Percentiles rank a stretch among this genome's conserved stretches.
Evolutionary conservation across 2,113 vertebrate species (phyloP).

Genomic region (Tetrax tetrax): DNA sequence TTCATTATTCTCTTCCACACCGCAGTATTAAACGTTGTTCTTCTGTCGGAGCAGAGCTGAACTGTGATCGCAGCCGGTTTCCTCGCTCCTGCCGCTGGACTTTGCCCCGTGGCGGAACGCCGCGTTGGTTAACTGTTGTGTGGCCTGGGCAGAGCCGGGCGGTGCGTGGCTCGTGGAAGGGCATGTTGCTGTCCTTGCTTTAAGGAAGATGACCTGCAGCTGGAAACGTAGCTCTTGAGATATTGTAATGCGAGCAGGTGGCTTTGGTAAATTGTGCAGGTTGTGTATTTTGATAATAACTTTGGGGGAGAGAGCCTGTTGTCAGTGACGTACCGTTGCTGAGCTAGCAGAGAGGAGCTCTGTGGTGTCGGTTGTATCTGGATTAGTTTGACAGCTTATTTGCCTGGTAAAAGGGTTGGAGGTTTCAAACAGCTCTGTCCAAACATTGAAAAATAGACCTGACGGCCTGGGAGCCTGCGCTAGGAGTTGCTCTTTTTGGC

Average conservation of each 20-base stretch:
- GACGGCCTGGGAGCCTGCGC: not conserved
- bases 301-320: not conserved
- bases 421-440: not conserved
- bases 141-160: not conserved
- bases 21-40: not conserved
- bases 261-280: not conserved
- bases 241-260: fast-evolving
- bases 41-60: not conserved
- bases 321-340: fast-evolving
- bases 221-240: not conserved
- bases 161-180: fast-evolving
- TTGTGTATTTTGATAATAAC: not conserved
- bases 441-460: not conserved
- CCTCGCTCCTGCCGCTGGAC: not conserved
- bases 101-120: constrained; percentile 37
- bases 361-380: not conserved
- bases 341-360: not conserved
- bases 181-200: fast-evolving
- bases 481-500: not conserved
- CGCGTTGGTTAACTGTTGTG: not conserved
- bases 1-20: fast-evolving
- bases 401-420: not conserved
- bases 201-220: not conserved
- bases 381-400: not conserved
- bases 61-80: not conserved